phyloP scores from a whole-genome alignment of 1,140 invertebrate species.

The Drosophila kanapiae region DNA sequence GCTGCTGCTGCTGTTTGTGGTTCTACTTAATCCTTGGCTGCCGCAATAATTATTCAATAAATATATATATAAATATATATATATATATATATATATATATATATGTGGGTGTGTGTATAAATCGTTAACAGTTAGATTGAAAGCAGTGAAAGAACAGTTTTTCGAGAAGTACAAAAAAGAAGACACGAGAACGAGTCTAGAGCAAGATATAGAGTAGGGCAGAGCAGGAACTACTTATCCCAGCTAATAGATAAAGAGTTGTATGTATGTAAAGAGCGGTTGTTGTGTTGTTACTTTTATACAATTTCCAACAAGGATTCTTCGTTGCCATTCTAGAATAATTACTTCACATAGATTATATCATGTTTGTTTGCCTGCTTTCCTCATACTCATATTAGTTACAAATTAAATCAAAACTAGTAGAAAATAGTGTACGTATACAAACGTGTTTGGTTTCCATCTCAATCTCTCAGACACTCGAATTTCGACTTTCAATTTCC shows the following conservation, averaged over 20 bases:
- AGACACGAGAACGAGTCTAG: constrained; percentile 37
- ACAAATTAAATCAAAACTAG: constrained; percentile 76
- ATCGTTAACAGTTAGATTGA: constrained; percentile 65
- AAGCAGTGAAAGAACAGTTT: constrained; percentile 70
- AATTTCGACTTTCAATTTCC: constrained; percentile 68
- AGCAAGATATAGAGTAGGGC: constrained; percentile 51
- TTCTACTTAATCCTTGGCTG: constrained; percentile 15
- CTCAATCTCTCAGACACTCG: constrained; percentile 65
- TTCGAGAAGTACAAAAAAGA: constrained; percentile 63
- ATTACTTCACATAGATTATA: constrained; percentile 45
- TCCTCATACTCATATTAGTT: constrained; percentile 1
- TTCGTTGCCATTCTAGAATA: constrained; percentile 77
- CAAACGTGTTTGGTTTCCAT: constrained; percentile 73
- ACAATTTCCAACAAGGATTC: constrained; percentile 63
- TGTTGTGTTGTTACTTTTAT: constrained; percentile 26
- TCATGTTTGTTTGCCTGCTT: constrained; percentile 15
- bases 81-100: constrained; percentile 10
- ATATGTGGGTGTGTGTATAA: constrained; percentile 18
- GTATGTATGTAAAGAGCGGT: constrained; percentile 52
- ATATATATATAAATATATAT: constrained; percentile 32
- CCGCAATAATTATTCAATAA: constrained; percentile 61
- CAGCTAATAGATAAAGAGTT: constrained; percentile 53
- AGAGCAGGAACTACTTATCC: constrained; percentile 54
- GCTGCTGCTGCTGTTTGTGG: constrained; percentile 22
- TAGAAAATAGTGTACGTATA: constrained; percentile 83